Percentiles rank a stretch among this genome's conserved stretches.
These are phyloP conservation scores for Dryadula phaetusa DNA, from an alignment of 2,888 invertebrate species.

Conservation along the genomic window DNA sequence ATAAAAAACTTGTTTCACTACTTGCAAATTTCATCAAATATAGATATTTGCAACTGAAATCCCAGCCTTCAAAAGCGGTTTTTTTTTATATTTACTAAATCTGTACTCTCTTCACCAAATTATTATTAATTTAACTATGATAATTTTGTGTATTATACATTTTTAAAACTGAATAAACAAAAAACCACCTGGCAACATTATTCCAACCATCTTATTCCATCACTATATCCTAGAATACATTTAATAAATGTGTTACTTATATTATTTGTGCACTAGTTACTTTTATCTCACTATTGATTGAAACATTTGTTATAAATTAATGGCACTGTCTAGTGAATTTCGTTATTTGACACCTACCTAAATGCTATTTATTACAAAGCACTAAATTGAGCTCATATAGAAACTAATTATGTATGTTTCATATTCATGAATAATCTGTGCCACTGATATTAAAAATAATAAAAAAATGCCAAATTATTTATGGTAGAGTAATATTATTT, in stretches of 20 bases:
- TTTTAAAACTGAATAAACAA: too few relatives aligned
- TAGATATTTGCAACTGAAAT: too few relatives aligned
- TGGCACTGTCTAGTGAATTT: conserved; percentile 7
- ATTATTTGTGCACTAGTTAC: conserved; percentile 2
- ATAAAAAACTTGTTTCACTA: too few relatives aligned
- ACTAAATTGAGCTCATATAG: conserved; percentile 22
- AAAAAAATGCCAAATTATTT: not conserved
- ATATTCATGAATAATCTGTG: not conserved
- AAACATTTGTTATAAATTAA: not conserved
- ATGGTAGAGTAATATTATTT: too few relatives aligned
- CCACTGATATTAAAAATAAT: not conserved
- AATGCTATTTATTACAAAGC: conserved; percentile 12
- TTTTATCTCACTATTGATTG: not conserved
- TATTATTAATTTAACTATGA: too few relatives aligned
- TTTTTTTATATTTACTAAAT: too few relatives aligned
- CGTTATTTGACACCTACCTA: conserved; percentile 19
- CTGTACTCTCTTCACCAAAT: too few relatives aligned
- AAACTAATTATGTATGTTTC: not conserved
- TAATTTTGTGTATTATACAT: too few relatives aligned
- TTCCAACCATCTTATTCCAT: not conserved
- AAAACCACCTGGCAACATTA: conserved; percentile 15
- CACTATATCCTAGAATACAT: conserved; percentile 6
- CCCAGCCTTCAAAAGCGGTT: too few relatives aligned
- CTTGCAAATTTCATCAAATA: too few relatives aligned
- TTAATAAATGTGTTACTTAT: conserved; percentile 15